A percentile compares a stretch with the other conserved stretches of the same genome.
These are phyloP conservation scores for Lophotis ruficrista DNA, from an alignment of 2,113 vertebrate genomes.

Conservation along the genomic window DNA sequence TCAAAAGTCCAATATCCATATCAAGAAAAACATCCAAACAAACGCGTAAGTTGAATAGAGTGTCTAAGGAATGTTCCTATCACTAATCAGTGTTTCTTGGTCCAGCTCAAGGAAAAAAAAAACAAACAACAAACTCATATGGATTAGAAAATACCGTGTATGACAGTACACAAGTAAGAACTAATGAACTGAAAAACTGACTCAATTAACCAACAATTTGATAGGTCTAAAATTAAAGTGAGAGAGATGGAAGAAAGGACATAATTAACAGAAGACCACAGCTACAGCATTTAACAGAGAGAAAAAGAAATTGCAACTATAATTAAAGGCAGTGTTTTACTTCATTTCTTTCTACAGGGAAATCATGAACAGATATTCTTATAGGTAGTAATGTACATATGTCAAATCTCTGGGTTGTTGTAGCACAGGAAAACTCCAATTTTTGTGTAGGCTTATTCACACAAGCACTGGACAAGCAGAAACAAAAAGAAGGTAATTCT, in stretches of 20 bases:
- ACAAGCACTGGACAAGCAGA: background rate
- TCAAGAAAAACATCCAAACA: background rate
- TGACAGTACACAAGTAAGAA: background rate
- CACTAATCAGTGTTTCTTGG: background rate
- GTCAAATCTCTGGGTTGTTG: background rate
- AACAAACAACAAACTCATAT: background rate
- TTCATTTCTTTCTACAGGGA: background rate
- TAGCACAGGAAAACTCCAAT: background rate
- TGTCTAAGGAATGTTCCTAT: background rate
- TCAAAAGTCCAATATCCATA: background rate
- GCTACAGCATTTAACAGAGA: background rate
- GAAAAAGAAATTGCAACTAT: background rate
- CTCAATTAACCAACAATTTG: background rate
- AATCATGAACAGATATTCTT: background rate
- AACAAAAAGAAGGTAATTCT: background rate
- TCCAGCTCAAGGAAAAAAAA: background rate
- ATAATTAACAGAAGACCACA: background rate
- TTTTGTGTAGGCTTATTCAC: background rate
- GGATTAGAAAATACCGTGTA: background rate
- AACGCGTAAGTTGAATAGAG: background rate
- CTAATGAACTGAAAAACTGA: background rate
- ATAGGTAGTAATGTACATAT: background rate
- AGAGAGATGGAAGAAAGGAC: background rate
- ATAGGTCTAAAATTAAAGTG: background rate
- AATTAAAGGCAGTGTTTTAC: conserved; percentile 2